Conservation (phyloP, 2,113 vertebrate species). For the Smithornis capensis region DNA sequence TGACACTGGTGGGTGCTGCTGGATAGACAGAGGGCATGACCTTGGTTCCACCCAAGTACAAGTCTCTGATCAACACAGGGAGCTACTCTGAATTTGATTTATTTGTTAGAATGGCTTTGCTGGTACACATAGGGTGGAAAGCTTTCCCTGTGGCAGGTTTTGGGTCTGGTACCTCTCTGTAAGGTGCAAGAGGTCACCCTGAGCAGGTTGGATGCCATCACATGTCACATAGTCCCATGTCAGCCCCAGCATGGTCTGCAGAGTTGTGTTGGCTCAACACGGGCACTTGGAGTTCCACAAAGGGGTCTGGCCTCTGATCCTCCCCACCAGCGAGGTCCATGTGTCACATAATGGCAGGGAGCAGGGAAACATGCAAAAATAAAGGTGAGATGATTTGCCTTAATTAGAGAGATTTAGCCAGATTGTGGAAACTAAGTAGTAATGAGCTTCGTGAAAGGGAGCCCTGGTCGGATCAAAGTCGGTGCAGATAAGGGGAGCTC, state of each 20-base stretch:
- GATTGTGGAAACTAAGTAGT: constrained; percentile 69
- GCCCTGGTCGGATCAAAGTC: constrained; percentile 78
- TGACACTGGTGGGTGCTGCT: background rate
- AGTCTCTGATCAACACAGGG: background rate
- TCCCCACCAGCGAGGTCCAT: background rate
- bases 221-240: accelerated
- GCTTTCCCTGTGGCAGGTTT: too few species aligned
- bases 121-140: accelerated
- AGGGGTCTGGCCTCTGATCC: background rate
- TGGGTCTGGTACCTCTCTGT: background rate
- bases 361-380: background rate
- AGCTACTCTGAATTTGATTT: background rate
- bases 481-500: constrained; percentile 78
- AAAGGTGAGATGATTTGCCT: constrained; percentile 61
- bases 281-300: background rate
- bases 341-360: background rate
- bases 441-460: constrained; percentile 72
- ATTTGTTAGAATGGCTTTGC: background rate
- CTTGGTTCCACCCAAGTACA: accelerated
- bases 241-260: accelerated
- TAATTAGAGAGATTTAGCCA: constrained; percentile 76
- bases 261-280: accelerated
- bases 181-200: background rate
- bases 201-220: background rate
- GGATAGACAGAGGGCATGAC: accelerated